Evolutionary conservation across 2,113 vertebrate species (phyloP).

Genomic region (Trematomus loennbergii): DNA sequence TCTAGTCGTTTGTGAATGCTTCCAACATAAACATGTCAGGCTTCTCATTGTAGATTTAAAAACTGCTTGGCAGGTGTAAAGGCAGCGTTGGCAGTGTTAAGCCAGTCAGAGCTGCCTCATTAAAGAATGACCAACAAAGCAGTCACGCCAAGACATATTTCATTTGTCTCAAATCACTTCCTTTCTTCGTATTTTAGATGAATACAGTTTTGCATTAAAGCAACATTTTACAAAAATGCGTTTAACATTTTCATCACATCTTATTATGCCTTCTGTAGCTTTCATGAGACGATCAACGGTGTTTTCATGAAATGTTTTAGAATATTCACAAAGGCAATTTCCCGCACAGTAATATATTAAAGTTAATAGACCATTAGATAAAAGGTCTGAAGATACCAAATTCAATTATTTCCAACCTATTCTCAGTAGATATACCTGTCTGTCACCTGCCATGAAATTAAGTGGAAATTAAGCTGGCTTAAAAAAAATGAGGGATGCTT

Average conservation of each 20-base stretch:
- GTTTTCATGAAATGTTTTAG: conserved; percentile 57
- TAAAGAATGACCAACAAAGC: conserved; percentile 56
- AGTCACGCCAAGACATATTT: conserved; percentile 34
- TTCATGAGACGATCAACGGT: conserved; percentile 28
- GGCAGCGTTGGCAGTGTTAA: conserved; percentile 27
- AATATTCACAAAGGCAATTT: conserved; percentile 52
- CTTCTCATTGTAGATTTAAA: not conserved
- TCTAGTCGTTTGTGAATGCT: conserved; percentile 5
- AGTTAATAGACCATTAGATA: conserved; percentile 56
- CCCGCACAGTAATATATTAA: conserved; percentile 47
- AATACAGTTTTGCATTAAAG: conserved; percentile 43
- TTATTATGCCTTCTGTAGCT: conserved; percentile 14
- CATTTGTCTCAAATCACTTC: conserved; percentile 44
- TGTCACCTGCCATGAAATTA: conserved; percentile 27
- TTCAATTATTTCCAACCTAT: conserved; percentile 37
- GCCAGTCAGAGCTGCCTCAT: conserved; percentile 31
- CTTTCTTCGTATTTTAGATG: conserved; percentile 16
- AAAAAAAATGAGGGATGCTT: not conserved
- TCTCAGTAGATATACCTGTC: conserved; percentile 41
- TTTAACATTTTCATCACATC: conserved; percentile 18
- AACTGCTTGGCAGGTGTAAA: conserved; percentile 41
- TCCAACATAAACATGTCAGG: not conserved
- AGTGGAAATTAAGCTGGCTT: conserved; percentile 19
- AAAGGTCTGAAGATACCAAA: conserved; percentile 53
- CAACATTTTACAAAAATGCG: conserved; percentile 30